Percentiles rank a stretch among this genome's conserved stretches.
These are phyloP conservation scores for Apteryx owenii DNA, from an alignment of 2,113 vertebrate species.

Conservation along the genomic window DNA sequence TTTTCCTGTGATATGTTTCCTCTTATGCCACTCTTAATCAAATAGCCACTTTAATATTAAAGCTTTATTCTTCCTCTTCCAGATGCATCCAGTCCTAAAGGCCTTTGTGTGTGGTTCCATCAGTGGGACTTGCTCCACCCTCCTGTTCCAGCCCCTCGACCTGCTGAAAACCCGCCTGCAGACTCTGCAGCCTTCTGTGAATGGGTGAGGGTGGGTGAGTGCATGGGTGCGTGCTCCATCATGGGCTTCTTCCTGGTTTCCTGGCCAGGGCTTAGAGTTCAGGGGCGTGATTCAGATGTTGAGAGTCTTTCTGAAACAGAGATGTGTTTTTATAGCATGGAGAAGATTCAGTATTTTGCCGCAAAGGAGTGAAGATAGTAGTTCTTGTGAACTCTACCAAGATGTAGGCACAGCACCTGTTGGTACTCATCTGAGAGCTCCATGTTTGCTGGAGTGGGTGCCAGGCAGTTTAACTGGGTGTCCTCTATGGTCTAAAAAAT, in stretches of 20 bases:
- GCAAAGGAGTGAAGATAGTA: not conserved
- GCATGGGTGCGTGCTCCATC: accelerated
- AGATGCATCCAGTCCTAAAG: slow-evolving; percentile 91
- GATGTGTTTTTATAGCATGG: not conserved
- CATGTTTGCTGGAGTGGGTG: not conserved
- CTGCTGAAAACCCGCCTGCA: slow-evolving; percentile 95
- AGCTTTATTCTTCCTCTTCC: not conserved
- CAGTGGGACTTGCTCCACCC: slow-evolving; percentile 93
- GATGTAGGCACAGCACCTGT: not conserved
- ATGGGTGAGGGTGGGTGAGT: slow-evolving; percentile 38
- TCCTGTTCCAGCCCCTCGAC: slow-evolving; percentile 96
- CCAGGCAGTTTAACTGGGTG: not conserved
- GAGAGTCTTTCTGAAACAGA: not conserved
- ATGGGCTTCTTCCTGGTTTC: not conserved
- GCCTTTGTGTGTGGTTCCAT: slow-evolving; percentile 95
- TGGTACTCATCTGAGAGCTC: not conserved
- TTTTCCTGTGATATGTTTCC: not conserved
- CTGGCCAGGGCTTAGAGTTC: not conserved
- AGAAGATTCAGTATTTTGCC: not conserved
- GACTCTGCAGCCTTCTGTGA: slow-evolving; percentile 76
- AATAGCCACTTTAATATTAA: not conserved
- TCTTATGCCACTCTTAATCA: not conserved
- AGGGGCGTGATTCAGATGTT: not conserved
- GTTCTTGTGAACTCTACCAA: not conserved
- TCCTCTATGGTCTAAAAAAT: not conserved